A percentile compares a stretch with the other conserved stretches of the same genome.
These are phyloP conservation scores for Drosophila emarginata DNA, from an alignment of 2,888 invertebrate genomes.

Conservation along the genomic window DNA sequence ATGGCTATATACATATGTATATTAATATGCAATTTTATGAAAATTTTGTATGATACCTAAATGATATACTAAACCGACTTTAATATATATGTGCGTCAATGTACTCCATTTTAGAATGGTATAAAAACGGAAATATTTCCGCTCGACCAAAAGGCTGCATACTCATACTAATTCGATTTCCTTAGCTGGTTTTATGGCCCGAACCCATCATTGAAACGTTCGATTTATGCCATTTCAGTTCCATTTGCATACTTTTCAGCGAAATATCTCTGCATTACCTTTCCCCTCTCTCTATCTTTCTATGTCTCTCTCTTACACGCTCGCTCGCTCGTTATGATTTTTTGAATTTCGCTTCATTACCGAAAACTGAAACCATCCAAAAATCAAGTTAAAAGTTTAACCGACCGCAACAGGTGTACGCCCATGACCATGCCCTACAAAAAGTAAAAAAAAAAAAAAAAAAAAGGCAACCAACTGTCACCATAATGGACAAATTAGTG, in stretches of 20 bases:
- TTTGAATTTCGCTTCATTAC: conserved; percentile 7
- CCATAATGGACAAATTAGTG: conserved; percentile 71
- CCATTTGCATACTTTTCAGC: conserved; percentile 46
- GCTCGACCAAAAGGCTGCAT: conserved; percentile 16
- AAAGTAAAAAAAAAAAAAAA: neutral
- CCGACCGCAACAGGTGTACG: conserved; percentile 65
- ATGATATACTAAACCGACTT: too few species aligned
- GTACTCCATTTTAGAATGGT: too few species aligned
- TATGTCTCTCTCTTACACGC: neutral
- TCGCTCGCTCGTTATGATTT: neutral
- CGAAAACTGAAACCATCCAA: conserved; percentile 12
- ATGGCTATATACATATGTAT: too few species aligned
- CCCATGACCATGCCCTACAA: conserved; percentile 3
- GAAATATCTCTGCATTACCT: neutral
- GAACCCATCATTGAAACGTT: conserved; percentile 9
- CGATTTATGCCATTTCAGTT: conserved; percentile 13
- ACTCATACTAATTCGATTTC: conserved; percentile 50
- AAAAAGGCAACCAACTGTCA: conserved; percentile 32
- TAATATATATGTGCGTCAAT: too few species aligned
- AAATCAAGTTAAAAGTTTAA: conserved; percentile 63
- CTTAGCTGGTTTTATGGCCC: conserved; percentile 19
- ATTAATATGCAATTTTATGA: too few species aligned
- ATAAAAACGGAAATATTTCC: neutral
- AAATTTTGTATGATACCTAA: too few species aligned
- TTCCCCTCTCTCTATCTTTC: neutral